Evolutionary conservation across 2,888 invertebrate species (phyloP), one percentile per base, ranked within the genome.

Genomic region (Anthophora plumipes): DNA sequence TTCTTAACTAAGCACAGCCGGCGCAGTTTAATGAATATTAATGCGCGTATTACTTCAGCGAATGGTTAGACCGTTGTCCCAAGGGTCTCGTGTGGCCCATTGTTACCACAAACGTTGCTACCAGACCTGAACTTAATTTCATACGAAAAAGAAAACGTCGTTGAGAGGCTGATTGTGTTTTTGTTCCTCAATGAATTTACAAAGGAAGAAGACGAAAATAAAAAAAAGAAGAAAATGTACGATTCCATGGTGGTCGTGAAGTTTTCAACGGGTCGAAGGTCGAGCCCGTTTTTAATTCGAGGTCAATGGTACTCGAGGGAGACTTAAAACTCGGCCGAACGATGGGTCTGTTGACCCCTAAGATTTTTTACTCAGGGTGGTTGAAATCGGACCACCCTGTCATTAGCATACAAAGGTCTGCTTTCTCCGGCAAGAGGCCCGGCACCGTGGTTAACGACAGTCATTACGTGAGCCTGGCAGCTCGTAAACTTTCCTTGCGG

Each of bases 321-420:
- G 82, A 85, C 77, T 83, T 82, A 81, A 86, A 88, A 85, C 85
- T 88, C 82, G 88, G 83, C 59, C 88, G 83, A 81, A 73, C 85
- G 88, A 83, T 80, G 80, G 82, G 83, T 83, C 82, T 83, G 87
- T 89, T 90, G 90, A 90, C 90, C 89, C 86, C 71, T 48, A 89
- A 89, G 87, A 85, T 88, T 86, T 89, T 85, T 87, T 84, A 80
- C 85, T 82, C 82, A 72, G 72, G 80, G 76, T 73, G 81, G 77
- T 55, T 83, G 87, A 88, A 88, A 88, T 86, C 88, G 88, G 90
- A 89, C 90, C 85, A 90, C 90, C 90, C 88, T 87, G 87, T 89
- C 87, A 90, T 90, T 90, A 90, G 86, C 89, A 90, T 90, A 90
- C 88, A 88, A 89, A 89, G 83, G 87, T 84, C 80, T 69, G 77